Percentiles rank a stretch among this genome's conserved stretches.
These are phyloP conservation scores for Tipula lateralis DNA, from an alignment of 2,888 invertebrate species.

Conservation along the genomic window DNA sequence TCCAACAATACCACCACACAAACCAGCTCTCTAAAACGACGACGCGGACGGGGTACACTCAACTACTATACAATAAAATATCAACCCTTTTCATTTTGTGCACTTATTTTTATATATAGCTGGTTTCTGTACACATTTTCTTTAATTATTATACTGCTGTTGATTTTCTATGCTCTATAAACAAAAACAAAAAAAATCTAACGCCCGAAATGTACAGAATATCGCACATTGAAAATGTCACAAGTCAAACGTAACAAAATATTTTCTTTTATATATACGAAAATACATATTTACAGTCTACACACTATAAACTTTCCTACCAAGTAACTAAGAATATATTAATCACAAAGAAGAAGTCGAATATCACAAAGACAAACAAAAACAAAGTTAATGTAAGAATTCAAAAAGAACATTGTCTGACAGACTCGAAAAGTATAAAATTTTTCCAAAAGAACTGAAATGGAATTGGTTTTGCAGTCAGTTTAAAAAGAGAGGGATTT, in stretches of 20 bases:
- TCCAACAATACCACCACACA: background rate
- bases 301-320: background rate
- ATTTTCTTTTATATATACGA: slow-evolving; percentile 2
- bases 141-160: background rate
- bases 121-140: background rate
- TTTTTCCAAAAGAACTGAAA: background rate
- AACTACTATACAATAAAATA: background rate
- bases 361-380: background rate
- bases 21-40: background rate
- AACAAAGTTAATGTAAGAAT: background rate
- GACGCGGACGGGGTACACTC: background rate
- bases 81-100: background rate
- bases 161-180: background rate
- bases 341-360: background rate
- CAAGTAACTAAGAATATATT: background rate
- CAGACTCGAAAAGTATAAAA: background rate
- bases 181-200: background rate
- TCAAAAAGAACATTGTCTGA: slow-evolving; percentile 26
- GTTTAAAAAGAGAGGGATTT: background rate
- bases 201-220: slow-evolving; percentile 24
- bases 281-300: background rate
- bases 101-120: background rate
- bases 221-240: slow-evolving; percentile 28
- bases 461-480: background rate
- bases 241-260: slow-evolving; percentile 26